Percentiles rank a stretch among this genome's conserved stretches.
These are phyloP conservation scores for Xanthia togata DNA, from an alignment of 2,888 invertebrate genomes.

Conservation along the genomic window DNA sequence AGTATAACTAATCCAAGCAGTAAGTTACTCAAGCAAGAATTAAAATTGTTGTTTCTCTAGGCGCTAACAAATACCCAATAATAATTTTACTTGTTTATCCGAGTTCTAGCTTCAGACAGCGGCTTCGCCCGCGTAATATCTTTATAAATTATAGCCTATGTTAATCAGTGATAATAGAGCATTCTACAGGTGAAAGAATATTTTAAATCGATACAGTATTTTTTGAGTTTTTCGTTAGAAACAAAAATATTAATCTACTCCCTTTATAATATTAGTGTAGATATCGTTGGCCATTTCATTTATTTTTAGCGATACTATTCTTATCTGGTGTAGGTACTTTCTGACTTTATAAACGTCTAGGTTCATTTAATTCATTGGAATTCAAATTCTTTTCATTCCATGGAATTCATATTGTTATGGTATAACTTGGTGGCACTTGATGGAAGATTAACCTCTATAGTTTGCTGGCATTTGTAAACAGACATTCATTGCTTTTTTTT, in stretches of 20 bases:
- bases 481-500: background rate
- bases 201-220: too few relatives aligned
- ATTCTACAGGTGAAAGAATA: too few relatives aligned
- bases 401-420: background rate
- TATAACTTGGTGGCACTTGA: background rate
- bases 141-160: too few relatives aligned
- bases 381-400: background rate
- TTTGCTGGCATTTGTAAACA: background rate
- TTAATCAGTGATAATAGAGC: too few relatives aligned
- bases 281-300: too few relatives aligned
- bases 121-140: too few relatives aligned
- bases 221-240: too few relatives aligned
- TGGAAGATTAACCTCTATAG: background rate
- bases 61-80: slow-evolving; percentile 4
- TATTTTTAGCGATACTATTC: too few relatives aligned
- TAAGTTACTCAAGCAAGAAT: background rate
- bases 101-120: too few relatives aligned
- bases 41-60: background rate
- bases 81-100: background rate
- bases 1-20: background rate
- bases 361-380: background rate
- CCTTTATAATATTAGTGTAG: too few relatives aligned
- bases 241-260: too few relatives aligned
- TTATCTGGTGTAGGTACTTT: background rate
- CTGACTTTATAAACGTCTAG: background rate